A percentile compares a stretch with the other conserved stretches of the same genome.
These are phyloP conservation scores for Neoarius graeffei DNA, from an alignment of 2,113 vertebrate species.

Conservation along the genomic window DNA sequence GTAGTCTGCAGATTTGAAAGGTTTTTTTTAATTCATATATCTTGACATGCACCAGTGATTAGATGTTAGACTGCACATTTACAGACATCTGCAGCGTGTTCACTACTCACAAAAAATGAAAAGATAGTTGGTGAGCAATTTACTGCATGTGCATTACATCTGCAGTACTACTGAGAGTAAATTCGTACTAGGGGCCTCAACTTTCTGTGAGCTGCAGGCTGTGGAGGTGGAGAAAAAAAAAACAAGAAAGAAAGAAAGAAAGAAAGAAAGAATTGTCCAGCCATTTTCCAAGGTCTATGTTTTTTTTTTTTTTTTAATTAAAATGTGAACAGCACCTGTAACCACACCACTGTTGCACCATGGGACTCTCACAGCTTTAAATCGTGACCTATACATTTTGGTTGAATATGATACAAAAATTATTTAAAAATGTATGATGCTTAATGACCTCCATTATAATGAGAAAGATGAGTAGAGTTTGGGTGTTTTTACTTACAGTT, in stretches of 20 bases:
- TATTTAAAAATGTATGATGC: background rate
- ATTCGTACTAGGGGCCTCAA: constrained; percentile 17
- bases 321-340: constrained; percentile 32
- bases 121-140: background rate
- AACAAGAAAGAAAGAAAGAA: background rate
- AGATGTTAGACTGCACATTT: background rate
- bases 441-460: background rate
- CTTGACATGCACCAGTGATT: background rate
- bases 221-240: background rate
- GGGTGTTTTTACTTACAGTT: background rate
- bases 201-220: constrained; percentile 24
- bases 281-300: constrained; percentile 27
- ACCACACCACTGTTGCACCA: constrained; percentile 27
- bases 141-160: constrained; percentile 24
- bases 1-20: background rate
- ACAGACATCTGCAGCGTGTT: background rate
- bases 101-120: too few relatives aligned
- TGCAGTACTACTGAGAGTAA: constrained; percentile 39
- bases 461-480: background rate
- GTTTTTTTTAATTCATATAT: background rate
- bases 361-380: background rate
- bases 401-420: background rate
- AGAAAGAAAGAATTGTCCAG: constrained; percentile 5
- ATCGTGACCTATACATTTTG: background rate
- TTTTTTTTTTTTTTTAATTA: background rate